Conservation (phyloP, 1,140 invertebrate species). For the Eumeta japonica region DNA sequence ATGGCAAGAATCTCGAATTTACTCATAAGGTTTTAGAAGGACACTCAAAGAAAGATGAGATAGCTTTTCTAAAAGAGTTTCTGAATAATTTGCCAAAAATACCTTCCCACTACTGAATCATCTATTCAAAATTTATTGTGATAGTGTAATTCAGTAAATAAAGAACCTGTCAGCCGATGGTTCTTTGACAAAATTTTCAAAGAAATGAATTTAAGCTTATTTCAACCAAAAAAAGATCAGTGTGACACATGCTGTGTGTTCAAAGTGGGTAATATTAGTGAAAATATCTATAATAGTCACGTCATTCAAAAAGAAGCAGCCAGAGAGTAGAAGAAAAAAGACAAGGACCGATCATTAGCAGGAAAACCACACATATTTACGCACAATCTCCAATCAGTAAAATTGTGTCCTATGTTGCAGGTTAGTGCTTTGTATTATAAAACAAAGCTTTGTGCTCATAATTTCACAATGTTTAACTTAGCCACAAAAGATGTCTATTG, state of each 20-base stretch:
- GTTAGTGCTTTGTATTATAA: conserved; percentile 36
- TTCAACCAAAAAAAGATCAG: conserved; percentile 33
- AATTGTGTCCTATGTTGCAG: conserved; percentile 24
- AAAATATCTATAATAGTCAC: conserved; percentile 23
- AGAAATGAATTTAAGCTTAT: conserved; percentile 23
- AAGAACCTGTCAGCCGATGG: conserved; percentile 9
- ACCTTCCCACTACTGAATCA: conserved; percentile 14
- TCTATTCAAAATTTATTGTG: conserved; percentile 8
- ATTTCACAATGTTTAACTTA: too few species aligned
- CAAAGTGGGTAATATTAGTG: conserved; percentile 24
- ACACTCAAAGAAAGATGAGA: too few species aligned
- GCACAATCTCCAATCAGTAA: conserved; percentile 28
- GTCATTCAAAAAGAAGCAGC: conserved; percentile 13
- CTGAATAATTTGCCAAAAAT: conserved; percentile 13
- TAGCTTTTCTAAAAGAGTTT: conserved; percentile 11
- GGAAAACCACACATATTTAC: conserved; percentile 19
- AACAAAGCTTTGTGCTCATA: conserved; percentile 29
- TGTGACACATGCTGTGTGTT: conserved; percentile 29
- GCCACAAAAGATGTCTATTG: too few species aligned
- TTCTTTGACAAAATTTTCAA: conserved; percentile 17
- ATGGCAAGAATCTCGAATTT: conserved; percentile 9
- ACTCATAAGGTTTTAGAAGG: too few species aligned
- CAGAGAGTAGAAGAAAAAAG: conserved; percentile 14
- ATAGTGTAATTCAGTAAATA: conserved; percentile 9
- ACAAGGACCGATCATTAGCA: conserved; percentile 18